These are phyloP conservation scores for Lota lota DNA, from an alignment of 2,113 vertebrate genomes.

Conservation along the genomic window DNA sequence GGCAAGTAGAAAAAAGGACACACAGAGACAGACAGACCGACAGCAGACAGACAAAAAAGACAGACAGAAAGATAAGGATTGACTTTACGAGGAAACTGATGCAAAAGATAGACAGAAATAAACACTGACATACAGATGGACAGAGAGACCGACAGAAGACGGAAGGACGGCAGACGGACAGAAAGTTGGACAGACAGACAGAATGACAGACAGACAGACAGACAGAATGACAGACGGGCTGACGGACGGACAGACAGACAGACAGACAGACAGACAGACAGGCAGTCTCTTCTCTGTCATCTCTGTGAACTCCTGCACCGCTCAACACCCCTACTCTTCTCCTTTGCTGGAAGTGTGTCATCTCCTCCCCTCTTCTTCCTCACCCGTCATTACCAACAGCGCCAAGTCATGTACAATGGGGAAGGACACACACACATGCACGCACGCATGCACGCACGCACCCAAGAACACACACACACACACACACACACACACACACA, in stretches of 20 bases:
- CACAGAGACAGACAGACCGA: neutral
- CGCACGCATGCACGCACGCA: too few relatives aligned
- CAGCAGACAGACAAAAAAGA: neutral
- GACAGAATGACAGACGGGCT: too few relatives aligned
- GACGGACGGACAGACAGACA: too few relatives aligned
- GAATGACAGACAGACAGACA: too few relatives aligned
- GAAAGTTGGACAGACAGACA: too few relatives aligned
- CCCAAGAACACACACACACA: too few relatives aligned
- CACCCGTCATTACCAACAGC: conserved; percentile 53
- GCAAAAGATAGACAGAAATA: neutral
- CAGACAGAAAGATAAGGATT: neutral
- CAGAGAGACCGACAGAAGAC: neutral
- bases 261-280: too few relatives aligned
- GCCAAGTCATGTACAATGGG: conserved; percentile 20
- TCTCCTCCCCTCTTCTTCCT: conserved; percentile 43
- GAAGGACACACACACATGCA: too few relatives aligned
- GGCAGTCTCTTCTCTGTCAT: neutral
- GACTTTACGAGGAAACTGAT: neutral
- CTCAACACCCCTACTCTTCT: neutral
- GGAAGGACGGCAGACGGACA: too few relatives aligned
- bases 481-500: conserved; percentile 30
- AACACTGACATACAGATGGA: neutral
- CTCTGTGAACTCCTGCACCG: neutral
- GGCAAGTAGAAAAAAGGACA: too few relatives aligned
- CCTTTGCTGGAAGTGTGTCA: conserved; percentile 46